phyloP scores from a whole-genome alignment of 2,888 invertebrate species.

The Xylota sylvarum region DNA sequence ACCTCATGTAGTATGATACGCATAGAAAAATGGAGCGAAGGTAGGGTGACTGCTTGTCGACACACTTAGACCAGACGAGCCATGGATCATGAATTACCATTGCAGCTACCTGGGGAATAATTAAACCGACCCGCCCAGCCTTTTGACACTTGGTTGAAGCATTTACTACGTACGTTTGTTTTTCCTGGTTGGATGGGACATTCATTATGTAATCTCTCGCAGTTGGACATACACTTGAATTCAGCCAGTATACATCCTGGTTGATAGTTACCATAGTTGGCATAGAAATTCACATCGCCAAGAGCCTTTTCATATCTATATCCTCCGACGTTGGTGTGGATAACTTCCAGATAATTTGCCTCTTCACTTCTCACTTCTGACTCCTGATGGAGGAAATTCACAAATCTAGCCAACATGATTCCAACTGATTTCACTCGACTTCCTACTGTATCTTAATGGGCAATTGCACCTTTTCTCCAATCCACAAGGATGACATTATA shows the following conservation, averaged over 20 bases:
- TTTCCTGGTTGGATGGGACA: no score
- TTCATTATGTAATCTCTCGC: no score
- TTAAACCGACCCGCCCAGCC: no score
- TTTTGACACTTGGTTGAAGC: no score
- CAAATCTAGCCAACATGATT: constrained; percentile 86
- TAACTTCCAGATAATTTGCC: constrained; percentile 90
- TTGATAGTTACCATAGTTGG: constrained; percentile 87
- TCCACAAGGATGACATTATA: constrained; percentile 83
- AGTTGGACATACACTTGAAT: no score
- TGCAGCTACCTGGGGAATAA: no score
- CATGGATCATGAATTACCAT: no score
- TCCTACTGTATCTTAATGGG: constrained; percentile 82
- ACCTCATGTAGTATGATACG: no score
- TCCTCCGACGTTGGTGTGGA: constrained; percentile 88
- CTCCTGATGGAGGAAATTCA: constrained; percentile 88
- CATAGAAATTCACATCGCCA: constrained; percentile 87
- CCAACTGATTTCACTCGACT: constrained; percentile 85
- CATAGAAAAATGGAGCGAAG: no score
- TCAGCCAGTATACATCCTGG: constrained; percentile 86
- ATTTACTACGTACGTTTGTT: no score
- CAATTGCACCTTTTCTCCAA: constrained; percentile 83
- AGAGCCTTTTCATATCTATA: constrained; percentile 84
- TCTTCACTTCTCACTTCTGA: constrained; percentile 85
- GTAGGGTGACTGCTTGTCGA: no score
- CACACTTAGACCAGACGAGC: no score